Conservation (phyloP, 2,797 vertebrate genomes). For the Coregonus ussuriensis region DNA sequence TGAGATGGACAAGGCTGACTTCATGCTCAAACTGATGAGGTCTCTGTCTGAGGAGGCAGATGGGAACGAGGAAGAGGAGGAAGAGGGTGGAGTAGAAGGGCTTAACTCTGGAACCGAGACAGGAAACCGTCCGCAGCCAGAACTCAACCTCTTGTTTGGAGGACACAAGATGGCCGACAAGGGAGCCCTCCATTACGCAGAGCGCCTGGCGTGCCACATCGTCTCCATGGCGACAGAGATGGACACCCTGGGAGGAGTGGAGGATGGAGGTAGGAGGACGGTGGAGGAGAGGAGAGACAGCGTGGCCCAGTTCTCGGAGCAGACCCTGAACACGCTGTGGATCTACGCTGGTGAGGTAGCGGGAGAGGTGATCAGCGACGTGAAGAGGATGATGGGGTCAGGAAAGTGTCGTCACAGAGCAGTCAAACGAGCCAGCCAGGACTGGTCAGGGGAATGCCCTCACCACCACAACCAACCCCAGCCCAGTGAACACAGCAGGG, state of each 20-base stretch:
- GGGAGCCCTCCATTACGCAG: conserved; percentile 86
- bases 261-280: conserved; percentile 70
- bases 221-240: conserved; percentile 92
- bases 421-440: conserved; percentile 55
- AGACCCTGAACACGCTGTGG: conserved; percentile 80
- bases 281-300: conserved; percentile 65
- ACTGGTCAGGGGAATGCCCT: conserved; percentile 54
- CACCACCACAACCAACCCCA: conserved; percentile 27
- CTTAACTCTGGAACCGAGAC: conserved; percentile 43
- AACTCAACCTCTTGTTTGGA: conserved; percentile 42
- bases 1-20: conserved; percentile 87
- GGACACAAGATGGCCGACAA: conserved; percentile 67
- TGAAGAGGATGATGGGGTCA: conserved; percentile 84
- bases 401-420: conserved; percentile 68
- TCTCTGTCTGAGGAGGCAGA: conserved; percentile 94
- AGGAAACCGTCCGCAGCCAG: conserved; percentile 43
- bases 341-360: conserved; percentile 90
- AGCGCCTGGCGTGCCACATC: conserved; percentile 86
- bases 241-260: conserved; percentile 75
- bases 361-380: conserved; percentile 88
- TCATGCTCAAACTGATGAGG: conserved; percentile 91
- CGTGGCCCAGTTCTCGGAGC: conserved; percentile 78
- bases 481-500: conserved; percentile 45
- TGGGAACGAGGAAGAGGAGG: conserved; percentile 76
- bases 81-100: conserved; percentile 47